phyloP scores from a whole-genome alignment of 1,140 invertebrate genomes.

The Lerema accius region DNA sequence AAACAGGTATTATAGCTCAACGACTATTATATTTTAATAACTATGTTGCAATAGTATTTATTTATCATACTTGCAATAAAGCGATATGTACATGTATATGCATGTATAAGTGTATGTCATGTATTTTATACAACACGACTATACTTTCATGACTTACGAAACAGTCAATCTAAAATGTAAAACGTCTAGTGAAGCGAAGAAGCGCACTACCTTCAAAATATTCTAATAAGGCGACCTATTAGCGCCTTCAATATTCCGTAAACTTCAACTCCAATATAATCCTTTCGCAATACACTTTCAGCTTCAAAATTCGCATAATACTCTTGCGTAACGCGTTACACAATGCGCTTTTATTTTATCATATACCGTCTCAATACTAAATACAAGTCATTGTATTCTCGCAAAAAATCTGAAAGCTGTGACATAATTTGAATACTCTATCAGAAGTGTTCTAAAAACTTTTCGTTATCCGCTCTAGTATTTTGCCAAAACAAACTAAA shows the following conservation, averaged over 20 bases:
- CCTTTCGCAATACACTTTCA: conserved; percentile 75
- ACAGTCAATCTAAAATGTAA: neutral
- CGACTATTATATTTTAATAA: too few relatives aligned
- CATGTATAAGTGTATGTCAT: too few relatives aligned
- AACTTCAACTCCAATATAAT: conserved; percentile 42
- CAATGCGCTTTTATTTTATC: conserved; percentile 42
- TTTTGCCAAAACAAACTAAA: conserved; percentile 11
- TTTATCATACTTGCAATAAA: too few relatives aligned
- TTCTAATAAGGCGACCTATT: conserved; percentile 46
- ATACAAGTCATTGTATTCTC: conserved; percentile 21
- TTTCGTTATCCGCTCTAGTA: neutral
- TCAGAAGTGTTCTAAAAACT: conserved; percentile 11
- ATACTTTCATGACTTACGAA: too few relatives aligned
- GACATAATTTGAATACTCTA: conserved; percentile 29
- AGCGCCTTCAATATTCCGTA: conserved; percentile 49
- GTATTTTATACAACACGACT: too few relatives aligned
- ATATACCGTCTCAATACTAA: conserved; percentile 28
- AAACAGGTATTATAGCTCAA: too few relatives aligned
- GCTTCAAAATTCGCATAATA: conserved; percentile 63
- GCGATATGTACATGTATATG: too few relatives aligned
- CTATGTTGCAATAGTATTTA: too few relatives aligned
- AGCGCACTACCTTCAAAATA: conserved; percentile 35
- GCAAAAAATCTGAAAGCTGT: conserved; percentile 30
- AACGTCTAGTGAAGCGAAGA: conserved; percentile 1
- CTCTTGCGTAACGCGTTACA: conserved; percentile 54